Base-by-base conservation (phyloP, 2,797 vertebrate species). In the Scarus forsteni region DNA sequence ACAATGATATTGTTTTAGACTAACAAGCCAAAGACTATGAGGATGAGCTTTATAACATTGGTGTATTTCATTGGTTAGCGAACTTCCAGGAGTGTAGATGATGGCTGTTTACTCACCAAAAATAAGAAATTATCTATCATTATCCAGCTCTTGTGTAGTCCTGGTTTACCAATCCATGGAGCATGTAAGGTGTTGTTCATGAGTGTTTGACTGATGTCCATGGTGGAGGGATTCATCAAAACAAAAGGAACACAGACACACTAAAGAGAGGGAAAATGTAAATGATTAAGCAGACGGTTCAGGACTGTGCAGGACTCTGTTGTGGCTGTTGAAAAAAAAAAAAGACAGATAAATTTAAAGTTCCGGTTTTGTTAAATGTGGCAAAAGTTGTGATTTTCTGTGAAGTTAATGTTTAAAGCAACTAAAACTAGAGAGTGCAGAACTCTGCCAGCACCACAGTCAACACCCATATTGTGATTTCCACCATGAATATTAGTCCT, bases 221-320 rank as follows among this genome's bases (percentile, higher is more conserved):
- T 34, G 0, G 84, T 75, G 36, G 67, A 66, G n/a, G 92, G 86
- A 69, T 88, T 93, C 54, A 75, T 63, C 77, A 95, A 19, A 13
- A 85, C 68, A 64, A 94, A 94, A 8, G 94, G 93, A 40, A 92
- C 83, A 64, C 92, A 94, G 40, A 73, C 2, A 46, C 65, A 75
- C 86, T 85, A 58, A 50, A 60, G 18, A 60, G 34, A 72, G 39
- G 62, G 6, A 18, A 39, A 14, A 43, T 27, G 1, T 1, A 35
- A 13, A 63, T 10, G 1, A 60, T 40, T 3, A 53, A 57, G 27
- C 4, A 27, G 27, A 27, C 27, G 2, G 2, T 27, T 4, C 27
- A 27, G 27, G 2, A 27, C 27, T 27, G 2, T 27, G 27, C 27
- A 27, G 27, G 27, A 27, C 27, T 2, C 27, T 27, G 2, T 27